Evolutionary conservation across 1,140 invertebrate species (phyloP), one percentile per base, ranked within the genome.

Genomic region (Chlorops oryzae): DNA sequence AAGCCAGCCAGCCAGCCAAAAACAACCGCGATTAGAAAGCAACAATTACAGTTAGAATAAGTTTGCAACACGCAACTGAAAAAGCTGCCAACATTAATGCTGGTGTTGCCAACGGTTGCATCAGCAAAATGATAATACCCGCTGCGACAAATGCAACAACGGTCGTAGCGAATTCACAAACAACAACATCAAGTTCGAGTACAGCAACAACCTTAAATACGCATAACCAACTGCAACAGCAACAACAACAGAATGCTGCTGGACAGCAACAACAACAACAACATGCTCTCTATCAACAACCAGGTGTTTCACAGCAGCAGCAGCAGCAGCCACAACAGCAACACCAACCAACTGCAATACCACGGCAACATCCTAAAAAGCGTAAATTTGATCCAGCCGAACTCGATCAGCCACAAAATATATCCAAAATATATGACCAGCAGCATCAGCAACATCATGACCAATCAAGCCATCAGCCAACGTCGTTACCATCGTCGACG

Each of bases 311-410:
- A 57, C 62, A 59, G 52, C 62, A 61, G 39, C 51, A 28, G 12
- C 37, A 51, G 34, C 52, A 47, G 3, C 46, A 38, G n/a, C 46
- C 13, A 5, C 21, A 23, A 28, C 50, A 20, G 39, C 28, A 47
- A 17, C 52, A 56, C 50, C 39, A 42, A 22, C 40, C 51, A 59
- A 41, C 73, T 74, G 46, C n/a, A 65, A 77, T 60, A 70, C 77
- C 57, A 70, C 78, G 82, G 42, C 88, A 87, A 70, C 78, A 92
- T 73, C 89, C 90, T 51, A 92, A 92, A 73, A 92, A 92, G 74
- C 78, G 90, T 52, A 92, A 92, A 75, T 91, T 88, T 63, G 84
- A 89, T 77, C 87, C 84, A 51, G 83, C 86, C 20, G 87, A 90
- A 70, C 73, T 90, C 47, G 88, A 91, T 72, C 85, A 88, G 59